Evolutionary conservation across 2,888 invertebrate genomes (phyloP).

Genomic region (Stegana nigrithorax): DNA sequence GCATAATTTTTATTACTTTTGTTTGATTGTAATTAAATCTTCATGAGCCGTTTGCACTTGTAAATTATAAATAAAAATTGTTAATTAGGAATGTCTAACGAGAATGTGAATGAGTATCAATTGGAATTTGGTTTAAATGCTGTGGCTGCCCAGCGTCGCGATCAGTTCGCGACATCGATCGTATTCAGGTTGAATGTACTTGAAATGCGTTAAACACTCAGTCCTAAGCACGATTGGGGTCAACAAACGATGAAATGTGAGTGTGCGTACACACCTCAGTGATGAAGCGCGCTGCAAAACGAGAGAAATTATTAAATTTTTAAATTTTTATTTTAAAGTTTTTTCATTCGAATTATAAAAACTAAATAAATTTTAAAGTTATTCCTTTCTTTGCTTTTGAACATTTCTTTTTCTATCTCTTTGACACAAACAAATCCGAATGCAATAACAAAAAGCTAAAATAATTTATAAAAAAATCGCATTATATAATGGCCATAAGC

Average conservation of each 20-base stretch:
- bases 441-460: neutral
- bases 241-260: constrained; percentile 27
- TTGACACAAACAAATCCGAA: constrained; percentile 3
- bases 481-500: neutral
- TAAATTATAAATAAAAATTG: neutral
- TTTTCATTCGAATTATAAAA: constrained; percentile 22
- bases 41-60: constrained; percentile 8
- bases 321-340: constrained; percentile 34
- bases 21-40: constrained; percentile 30
- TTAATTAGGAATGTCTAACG: neutral
- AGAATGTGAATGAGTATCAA: neutral
- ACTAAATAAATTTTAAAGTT: constrained; percentile 10
- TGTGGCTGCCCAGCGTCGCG: constrained; percentile 24
- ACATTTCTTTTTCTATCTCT: no score
- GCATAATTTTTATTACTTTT: constrained; percentile 31
- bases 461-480: neutral
- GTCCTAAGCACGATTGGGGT: constrained; percentile 56
- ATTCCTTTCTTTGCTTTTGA: neutral
- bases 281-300: neutral
- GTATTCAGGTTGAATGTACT: constrained; percentile 51
- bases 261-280: constrained; percentile 17
- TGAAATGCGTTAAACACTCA: constrained; percentile 47
- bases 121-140: neutral
- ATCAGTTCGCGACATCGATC: constrained; percentile 46
- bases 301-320: constrained; percentile 28